A percentile compares a stretch with the other conserved stretches of the same genome.
phyloP scores from a whole-genome alignment of 1,140 invertebrate species.

The Sitophilus oryzae region DNA sequence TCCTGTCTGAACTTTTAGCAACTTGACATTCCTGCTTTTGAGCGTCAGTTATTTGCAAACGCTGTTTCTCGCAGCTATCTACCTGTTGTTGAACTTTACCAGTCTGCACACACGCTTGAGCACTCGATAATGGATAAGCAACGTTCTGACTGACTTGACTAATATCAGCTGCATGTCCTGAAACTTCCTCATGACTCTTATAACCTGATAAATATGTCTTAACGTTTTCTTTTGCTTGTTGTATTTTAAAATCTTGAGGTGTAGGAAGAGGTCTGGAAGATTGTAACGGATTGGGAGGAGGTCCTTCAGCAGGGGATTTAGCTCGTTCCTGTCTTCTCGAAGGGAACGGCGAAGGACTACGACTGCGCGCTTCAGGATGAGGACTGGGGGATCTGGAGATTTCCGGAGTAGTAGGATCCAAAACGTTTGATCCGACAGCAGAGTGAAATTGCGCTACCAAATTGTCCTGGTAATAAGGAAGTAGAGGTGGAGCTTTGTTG shows the following conservation, averaged over 20 bases:
- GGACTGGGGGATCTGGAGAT: conserved; percentile 54
- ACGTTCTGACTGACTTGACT: conserved; percentile 15
- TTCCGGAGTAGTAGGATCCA: conserved; percentile 51
- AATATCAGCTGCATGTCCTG: neutral
- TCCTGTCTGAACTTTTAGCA: neutral
- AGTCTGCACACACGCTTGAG: neutral
- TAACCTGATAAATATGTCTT: conserved; percentile 37
- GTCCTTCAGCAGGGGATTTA: conserved; percentile 54
- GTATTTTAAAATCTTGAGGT: conserved; percentile 28
- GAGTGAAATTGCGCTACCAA: conserved; percentile 53
- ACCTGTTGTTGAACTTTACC: conserved; percentile 22
- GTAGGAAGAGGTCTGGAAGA: conserved; percentile 27
- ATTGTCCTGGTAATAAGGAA: conserved; percentile 62
- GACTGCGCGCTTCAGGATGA: conserved; percentile 23
- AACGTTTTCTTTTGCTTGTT: conserved; percentile 35
- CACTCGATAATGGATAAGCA: conserved; percentile 1
- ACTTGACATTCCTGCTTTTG: conserved; percentile 10
- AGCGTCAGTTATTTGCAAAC: conserved; percentile 12
- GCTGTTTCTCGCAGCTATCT: conserved; percentile 5
- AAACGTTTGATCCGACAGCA: conserved; percentile 50
- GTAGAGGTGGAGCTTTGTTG: conserved; percentile 58
- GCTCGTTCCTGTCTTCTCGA: conserved; percentile 18
- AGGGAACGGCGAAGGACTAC: conserved; percentile 41
- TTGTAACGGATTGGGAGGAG: conserved; percentile 54
- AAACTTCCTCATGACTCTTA: conserved; percentile 24